These are phyloP conservation scores for Leucania comma DNA, from an alignment of 2,888 invertebrate genomes.

Conservation along the genomic window DNA sequence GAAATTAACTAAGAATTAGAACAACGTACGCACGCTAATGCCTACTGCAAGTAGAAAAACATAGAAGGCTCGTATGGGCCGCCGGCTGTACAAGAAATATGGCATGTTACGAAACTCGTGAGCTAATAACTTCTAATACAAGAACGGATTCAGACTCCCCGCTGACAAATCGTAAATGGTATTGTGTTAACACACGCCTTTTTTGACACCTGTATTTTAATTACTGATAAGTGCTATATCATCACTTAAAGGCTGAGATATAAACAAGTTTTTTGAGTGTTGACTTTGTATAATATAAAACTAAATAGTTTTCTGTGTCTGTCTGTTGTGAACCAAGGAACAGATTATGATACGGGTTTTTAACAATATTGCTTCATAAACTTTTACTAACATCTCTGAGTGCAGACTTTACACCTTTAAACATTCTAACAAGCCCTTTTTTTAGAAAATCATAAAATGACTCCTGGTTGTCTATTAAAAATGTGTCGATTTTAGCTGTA, in stretches of 20 bases:
- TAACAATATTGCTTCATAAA: too few relatives aligned
- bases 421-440: too few relatives aligned
- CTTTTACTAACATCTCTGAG: too few relatives aligned
- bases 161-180: conserved; percentile 4
- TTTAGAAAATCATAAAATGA: too few relatives aligned
- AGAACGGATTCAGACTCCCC: not conserved
- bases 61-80: conserved; percentile 16
- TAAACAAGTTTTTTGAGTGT: not conserved
- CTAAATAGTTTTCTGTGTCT: too few relatives aligned
- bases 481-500: too few relatives aligned
- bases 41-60: not conserved
- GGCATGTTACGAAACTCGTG: not conserved
- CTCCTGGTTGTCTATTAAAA: too few relatives aligned
- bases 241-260: not conserved
- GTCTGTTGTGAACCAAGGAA: too few relatives aligned
- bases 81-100: not conserved
- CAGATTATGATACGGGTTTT: too few relatives aligned
- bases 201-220: conserved; percentile 1
- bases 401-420: too few relatives aligned
- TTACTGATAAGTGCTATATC: not conserved
- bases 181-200: not conserved
- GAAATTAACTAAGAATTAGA: conserved; percentile 53
- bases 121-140: not conserved
- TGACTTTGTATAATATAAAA: not conserved
- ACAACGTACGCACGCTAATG: conserved; percentile 36